phyloP scores from a whole-genome alignment of 2,797 vertebrate genomes.

The Amphiprion clarkii region DNA sequence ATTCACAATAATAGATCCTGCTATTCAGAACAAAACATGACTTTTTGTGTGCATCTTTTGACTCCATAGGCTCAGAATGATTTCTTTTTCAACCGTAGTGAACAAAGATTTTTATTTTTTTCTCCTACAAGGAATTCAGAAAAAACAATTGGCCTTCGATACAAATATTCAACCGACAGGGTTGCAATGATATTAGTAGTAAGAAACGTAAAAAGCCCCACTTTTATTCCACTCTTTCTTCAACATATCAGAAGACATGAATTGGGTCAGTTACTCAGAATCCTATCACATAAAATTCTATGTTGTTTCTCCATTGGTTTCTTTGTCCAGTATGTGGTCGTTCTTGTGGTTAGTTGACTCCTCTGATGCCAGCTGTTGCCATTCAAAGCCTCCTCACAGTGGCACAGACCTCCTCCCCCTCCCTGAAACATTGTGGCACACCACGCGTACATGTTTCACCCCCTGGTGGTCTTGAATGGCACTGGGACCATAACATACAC shows the following conservation, averaged over 20 bases:
- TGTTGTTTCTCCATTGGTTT: constrained; percentile 88
- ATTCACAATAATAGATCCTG: constrained; percentile 93
- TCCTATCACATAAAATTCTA: constrained; percentile 82
- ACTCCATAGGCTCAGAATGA: constrained; percentile 42
- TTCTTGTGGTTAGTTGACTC: constrained; percentile 88
- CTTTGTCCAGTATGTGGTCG: constrained; percentile 88
- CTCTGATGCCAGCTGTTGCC: constrained; percentile 86
- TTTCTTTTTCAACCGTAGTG: constrained; percentile 41
- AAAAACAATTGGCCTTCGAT: constrained; percentile 47
- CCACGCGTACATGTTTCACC: constrained; percentile 86
- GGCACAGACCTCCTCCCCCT: constrained; percentile 77
- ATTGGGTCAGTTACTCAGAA: constrained; percentile 73
- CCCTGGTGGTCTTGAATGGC: constrained; percentile 87
- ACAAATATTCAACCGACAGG: background rate
- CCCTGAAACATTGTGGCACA: constrained; percentile 88
- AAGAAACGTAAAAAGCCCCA: constrained; percentile 11
- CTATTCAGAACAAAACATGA: constrained; percentile 89
- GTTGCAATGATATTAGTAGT: constrained; percentile 1
- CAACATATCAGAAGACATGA: constrained; percentile 50
- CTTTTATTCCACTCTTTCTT: constrained; percentile 47
- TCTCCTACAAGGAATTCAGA: constrained; percentile 30
- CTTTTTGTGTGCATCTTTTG: constrained; percentile 83
- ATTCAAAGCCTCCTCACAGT: constrained; percentile 86
- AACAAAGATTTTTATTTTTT: constrained; percentile 31
- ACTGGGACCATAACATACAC: constrained; percentile 82